phyloP scores from a whole-genome alignment of 2,797 vertebrate genomes.

The Pangasius djambal region DNA sequence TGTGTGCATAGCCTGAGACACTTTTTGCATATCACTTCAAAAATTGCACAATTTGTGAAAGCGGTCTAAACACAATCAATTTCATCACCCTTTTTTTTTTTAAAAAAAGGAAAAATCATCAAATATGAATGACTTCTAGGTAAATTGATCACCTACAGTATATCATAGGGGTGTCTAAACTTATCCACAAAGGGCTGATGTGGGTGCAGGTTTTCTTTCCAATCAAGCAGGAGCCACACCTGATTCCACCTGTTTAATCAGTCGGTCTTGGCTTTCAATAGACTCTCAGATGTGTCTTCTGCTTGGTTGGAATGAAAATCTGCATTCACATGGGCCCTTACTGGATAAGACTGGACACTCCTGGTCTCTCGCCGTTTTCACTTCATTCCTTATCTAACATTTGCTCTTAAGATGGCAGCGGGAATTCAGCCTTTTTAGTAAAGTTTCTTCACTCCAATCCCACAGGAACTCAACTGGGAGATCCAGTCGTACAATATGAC shows the following conservation, averaged over 20 bases:
- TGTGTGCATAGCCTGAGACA: neutral
- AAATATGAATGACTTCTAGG: neutral
- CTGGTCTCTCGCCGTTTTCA: neutral
- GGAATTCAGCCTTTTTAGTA: neutral
- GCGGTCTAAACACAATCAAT: neutral
- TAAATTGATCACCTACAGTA: neutral
- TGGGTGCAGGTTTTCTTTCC: too few relatives aligned
- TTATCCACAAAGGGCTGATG: too few relatives aligned
- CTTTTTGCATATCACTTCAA: neutral
- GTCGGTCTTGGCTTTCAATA: too few relatives aligned
- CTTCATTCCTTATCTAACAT: neutral
- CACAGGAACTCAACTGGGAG: neutral
- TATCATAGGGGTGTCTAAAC: neutral
- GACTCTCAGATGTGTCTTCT: too few relatives aligned
- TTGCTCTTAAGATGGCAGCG: neutral
- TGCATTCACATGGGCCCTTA: neutral
- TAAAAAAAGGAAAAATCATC: neutral
- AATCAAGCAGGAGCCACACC: too few relatives aligned
- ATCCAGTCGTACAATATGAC: accelerated
- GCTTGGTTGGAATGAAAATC: too few relatives aligned
- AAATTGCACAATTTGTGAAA: neutral
- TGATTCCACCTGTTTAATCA: too few relatives aligned
- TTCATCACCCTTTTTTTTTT: too few relatives aligned
- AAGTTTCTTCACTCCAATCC: neutral
- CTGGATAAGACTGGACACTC: neutral